Base-by-base conservation (phyloP, 2,797 vertebrate species). In the Microhierax caerulescens region DNA sequence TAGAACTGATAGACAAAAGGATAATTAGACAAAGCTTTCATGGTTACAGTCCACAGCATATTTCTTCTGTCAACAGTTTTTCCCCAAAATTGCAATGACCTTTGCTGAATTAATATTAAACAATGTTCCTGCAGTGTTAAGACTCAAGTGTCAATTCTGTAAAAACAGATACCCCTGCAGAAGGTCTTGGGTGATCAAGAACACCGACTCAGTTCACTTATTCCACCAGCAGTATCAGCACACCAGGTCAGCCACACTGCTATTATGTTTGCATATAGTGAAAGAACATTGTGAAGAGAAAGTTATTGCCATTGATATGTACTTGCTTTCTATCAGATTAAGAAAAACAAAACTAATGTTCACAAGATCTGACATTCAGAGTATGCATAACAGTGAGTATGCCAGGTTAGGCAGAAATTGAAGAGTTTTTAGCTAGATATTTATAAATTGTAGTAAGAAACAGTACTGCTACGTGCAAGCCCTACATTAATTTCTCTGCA, bases 31-130 rank as follows among this genome's bases (percentile, higher is more conserved):
- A 41, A n/a, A 82, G 23, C 45, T 79, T 37, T 30, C 75, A 51
- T 41, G 63, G 23, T 11, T 32, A 60, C 30, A 92, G 34, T 32
- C 53, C 74, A 24, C 53, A 73, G n/a, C 21, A n/a, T 60, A 60
- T 30, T 91, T 63, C 32, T 41, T 67, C 85, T 74, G 63, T 10
- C 82, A 64, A 22, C 1, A 3, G 27, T 74, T 70, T 63, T 28
- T 41, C 68, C 48, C 9, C 3, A 5, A 43, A 43, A 14, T 32
- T 63, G 30, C 60, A 79, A 19, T 48, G 85, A 83, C 47, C 48
- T 95, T 63, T 73, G 10, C 27, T 51, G 51, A 73, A 85, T 56
- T 56, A 74, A 85, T 63, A 93, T 17, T 80, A 81, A 89, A 79
- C 6, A 32, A 25, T 59, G 57, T 87, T 73, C 54, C 74, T 65